Evolutionary conservation across 2,797 vertebrate species (phyloP), one percentile per base, ranked within the genome.

Genomic region (Notamacropus eugenii): DNA sequence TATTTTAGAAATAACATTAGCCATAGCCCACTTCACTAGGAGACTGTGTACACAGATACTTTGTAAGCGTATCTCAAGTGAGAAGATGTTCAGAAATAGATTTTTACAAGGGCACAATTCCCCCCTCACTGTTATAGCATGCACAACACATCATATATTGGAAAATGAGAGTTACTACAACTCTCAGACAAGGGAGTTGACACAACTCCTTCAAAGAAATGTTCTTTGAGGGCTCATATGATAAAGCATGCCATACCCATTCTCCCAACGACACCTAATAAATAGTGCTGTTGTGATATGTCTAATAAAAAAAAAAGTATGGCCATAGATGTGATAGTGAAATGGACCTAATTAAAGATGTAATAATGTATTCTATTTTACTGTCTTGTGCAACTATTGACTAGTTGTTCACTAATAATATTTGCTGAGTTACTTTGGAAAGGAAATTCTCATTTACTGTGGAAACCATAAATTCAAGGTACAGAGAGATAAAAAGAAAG

Each of bases 1-100:
- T 3, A 58, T 92, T 95, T 92, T 55, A 62, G 1, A 57, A 58
- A 22, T 22, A 93, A 97, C 94, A 34, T 62, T 1, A 93, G 52
- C 29, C 74, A 1, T 40, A 96, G 93, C 12, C 13, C 19, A 91
- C 54, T 91, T 14, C 34, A 54, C 57, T 67, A 46, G 14, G 0
- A 74, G 91, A 87, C 0, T 16, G 93, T 93, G 93, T 90, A 90
- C 40, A 50, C 8, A 93, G 5, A 91, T 5, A 50, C 22, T 52
- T 31, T 59, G 12, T 91, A 57, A 52, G 27, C 2, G 19, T 62
- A 62, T 54, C 16, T 62, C 13, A 40, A 92, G 11, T 92, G 29
- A 31, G 12, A 50, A 82, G 10, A 29, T 87, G 22, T 55, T 55
- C 46, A 74, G 1, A 0, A 92, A 82, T 92, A 52, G 92, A 94